These are phyloP conservation scores for Dryocosmus kuriphilus DNA, from an alignment of 2,888 invertebrate genomes.

Conservation along the genomic window DNA sequence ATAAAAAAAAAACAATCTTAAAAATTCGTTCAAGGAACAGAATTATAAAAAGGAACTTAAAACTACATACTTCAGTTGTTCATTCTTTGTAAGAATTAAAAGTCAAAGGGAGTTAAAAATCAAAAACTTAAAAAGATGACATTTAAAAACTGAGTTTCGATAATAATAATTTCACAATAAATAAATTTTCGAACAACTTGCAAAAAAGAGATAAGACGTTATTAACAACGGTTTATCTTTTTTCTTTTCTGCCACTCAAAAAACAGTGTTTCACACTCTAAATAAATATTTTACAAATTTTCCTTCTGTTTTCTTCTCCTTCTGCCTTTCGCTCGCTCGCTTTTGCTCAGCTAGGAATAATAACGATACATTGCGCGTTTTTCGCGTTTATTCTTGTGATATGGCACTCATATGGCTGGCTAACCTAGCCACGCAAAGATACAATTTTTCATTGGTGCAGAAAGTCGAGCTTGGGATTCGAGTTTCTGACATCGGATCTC, in stretches of 20 bases:
- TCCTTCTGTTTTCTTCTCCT: conserved; percentile 42
- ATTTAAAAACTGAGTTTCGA: not conserved
- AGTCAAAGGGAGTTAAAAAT: not conserved
- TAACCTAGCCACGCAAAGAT: conserved; percentile 62
- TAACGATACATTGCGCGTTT: conserved; percentile 48
- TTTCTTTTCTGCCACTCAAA: not conserved
- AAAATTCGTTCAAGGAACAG: conserved; percentile 13
- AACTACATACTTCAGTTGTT: conserved; percentile 7
- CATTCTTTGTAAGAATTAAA: conserved; percentile 1
- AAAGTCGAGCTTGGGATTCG: conserved; percentile 46
- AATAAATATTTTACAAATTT: conserved; percentile 70
- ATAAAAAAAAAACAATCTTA: conserved; percentile 21
- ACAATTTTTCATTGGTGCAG: conserved; percentile 52
- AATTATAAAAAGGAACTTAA: conserved; percentile 12
- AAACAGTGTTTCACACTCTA: conserved; percentile 55
- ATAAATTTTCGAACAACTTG: not conserved
- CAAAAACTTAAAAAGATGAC: not conserved
- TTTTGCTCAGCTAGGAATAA: conserved; percentile 51
- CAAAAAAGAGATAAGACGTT: conserved; percentile 26
- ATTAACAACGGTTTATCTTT: conserved; percentile 33
- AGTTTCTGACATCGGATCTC: conserved; percentile 43
- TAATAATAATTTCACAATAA: not conserved
- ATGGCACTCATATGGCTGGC: conserved; percentile 77
- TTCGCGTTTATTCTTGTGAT: conserved; percentile 61
- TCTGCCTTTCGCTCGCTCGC: conserved; percentile 47